Conservation (phyloP, 2,888 invertebrate species). For the Orthosia gracilis region DNA sequence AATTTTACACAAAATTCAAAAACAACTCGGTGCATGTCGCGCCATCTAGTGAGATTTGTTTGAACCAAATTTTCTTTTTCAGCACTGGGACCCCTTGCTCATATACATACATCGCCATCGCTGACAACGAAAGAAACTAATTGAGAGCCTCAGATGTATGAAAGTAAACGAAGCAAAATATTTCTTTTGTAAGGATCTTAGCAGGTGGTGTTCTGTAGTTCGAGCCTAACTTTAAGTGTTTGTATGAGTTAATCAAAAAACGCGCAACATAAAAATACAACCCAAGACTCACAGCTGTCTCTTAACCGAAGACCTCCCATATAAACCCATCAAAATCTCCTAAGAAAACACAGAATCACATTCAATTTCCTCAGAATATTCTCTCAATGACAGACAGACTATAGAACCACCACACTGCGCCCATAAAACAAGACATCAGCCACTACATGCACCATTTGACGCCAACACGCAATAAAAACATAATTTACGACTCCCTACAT, state of each 20-base stretch:
- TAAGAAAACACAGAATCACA: constrained; percentile 7
- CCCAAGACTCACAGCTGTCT: neutral
- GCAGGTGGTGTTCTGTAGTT: too few species aligned
- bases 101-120: too few species aligned
- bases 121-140: too few species aligned
- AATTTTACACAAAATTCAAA: too few species aligned
- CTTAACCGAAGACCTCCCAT: constrained; percentile 4
- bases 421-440: constrained; percentile 59
- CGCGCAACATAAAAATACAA: neutral
- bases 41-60: too few species aligned
- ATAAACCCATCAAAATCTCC: neutral
- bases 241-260: neutral
- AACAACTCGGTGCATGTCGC: too few species aligned
- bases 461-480: constrained; percentile 69
- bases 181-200: too few species aligned
- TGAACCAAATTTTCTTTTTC: too few species aligned
- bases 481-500: constrained; percentile 69
- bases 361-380: constrained; percentile 5
- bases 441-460: constrained; percentile 55
- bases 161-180: too few species aligned
- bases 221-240: too few species aligned
- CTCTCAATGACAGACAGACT: constrained; percentile 14
- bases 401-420: constrained; percentile 48
- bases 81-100: too few species aligned
- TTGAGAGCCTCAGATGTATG: too few species aligned